A percentile compares a stretch with the other conserved stretches of the same genome.
Conservation (phyloP, 2,888 invertebrate species). For the Apodemia zela region DNA sequence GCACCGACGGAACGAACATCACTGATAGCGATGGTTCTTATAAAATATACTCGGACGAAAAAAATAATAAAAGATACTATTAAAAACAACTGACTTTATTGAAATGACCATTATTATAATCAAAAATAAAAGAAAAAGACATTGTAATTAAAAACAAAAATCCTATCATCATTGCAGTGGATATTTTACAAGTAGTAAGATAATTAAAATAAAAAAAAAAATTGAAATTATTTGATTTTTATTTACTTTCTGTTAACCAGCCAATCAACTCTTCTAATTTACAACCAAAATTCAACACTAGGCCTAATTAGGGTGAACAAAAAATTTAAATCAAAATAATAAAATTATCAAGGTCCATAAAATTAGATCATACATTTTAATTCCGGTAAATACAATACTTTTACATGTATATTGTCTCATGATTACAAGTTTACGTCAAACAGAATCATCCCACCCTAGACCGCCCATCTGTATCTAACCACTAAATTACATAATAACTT, state of each 20-base stretch:
- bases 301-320: neutral
- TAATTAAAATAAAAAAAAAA: neutral
- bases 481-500: conserved; percentile 12
- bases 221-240: conserved; percentile 1
- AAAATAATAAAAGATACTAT: conserved; percentile 27
- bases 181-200: neutral
- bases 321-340: neutral
- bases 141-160: conserved; percentile 8
- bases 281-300: neutral
- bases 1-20: no score
- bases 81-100: conserved; percentile 63
- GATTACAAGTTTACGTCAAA: conserved; percentile 2
- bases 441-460: conserved; percentile 7
- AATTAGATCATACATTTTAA: conserved; percentile 8
- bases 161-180: neutral
- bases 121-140: conserved; percentile 36
- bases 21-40: no score
- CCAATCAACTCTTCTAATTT: neutral
- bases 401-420: conserved; percentile 11
- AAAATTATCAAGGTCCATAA: neutral
- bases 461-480: neutral
- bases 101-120: conserved; percentile 46
- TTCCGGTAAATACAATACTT: conserved; percentile 6
- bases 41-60: neutral
- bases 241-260: neutral